Evolutionary conservation across 2,797 vertebrate genomes (phyloP), one percentile per base, ranked within the genome.

Genomic region (Rhinophrynus dorsalis): DNA sequence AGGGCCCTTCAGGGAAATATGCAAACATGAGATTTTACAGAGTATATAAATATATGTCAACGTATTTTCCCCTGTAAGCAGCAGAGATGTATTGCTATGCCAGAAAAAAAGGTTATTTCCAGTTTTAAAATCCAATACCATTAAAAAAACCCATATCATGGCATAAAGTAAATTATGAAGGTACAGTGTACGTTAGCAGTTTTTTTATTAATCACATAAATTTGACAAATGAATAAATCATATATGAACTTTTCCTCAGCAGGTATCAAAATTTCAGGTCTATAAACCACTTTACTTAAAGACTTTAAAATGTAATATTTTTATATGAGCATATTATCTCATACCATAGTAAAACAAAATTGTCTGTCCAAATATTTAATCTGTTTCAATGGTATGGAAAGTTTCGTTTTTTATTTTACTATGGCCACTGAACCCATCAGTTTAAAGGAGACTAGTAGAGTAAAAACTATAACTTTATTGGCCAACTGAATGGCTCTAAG

Each of bases 221-320:
- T 56, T 48, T 56, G 68, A 70, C 20, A 57, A 63, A 64, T 38
- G 5, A 40, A 64, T 48, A 57, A 48, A 55, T 63, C 17, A 38
- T 33, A 52, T 11, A 3, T 12, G 2, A 62, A 37, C 21, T 9
- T 13, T 48, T 56, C 21, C 29, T 29, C 29, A 20, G 23, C 8
- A 63, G 20, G 47, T 30, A 63, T 63, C 10, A 23, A 24, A 48
- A 64, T 45, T 48, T 40, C 18, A 42, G 32, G 6, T n/a, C 56
- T 52, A 33, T 51, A 60, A 68, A 68, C 51, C 45, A 60, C 54
- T 51, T 27, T 23, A 61, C 13, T 45, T 17, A 54, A 69, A 61
- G 40, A 18, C 9, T 52, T 60, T 52, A 38, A 51, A 59, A 59
- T 32, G 13, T 24, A 42, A 20, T 40, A 52, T 47, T 17, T 52